phyloP scores from a whole-genome alignment of 2,888 invertebrate genomes.

The Lutraria lutraria region DNA sequence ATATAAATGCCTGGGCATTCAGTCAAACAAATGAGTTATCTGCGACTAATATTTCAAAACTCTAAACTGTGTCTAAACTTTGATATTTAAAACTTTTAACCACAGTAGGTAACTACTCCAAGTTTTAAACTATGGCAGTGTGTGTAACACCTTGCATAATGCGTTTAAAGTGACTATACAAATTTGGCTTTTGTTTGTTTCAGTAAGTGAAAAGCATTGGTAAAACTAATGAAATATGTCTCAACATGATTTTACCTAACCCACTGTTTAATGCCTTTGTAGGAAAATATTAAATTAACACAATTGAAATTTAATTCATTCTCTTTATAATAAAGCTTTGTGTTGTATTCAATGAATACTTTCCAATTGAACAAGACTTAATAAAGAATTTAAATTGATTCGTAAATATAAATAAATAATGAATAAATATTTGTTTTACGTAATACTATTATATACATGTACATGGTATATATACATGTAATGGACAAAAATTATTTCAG shows the following conservation, averaged over 20 bases:
- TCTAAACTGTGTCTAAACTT: neutral
- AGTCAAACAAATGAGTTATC: conserved; percentile 3
- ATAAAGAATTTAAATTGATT: neutral
- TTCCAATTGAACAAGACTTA: neutral
- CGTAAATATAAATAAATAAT: neutral
- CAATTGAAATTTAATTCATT: conserved; percentile 1
- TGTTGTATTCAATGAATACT: neutral
- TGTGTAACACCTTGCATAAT: neutral
- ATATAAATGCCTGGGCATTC: conserved; percentile 12
- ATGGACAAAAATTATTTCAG: too few species aligned
- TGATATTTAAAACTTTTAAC: conserved; percentile 16
- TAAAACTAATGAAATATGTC: neutral
- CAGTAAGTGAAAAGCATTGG: neutral
- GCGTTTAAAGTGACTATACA: conserved; percentile 1
- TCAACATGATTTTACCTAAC: neutral
- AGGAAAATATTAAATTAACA: neutral
- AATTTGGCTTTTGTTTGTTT: neutral
- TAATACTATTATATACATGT: too few species aligned
- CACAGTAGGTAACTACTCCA: neutral
- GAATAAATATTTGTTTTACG: too few species aligned
- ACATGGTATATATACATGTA: too few species aligned
- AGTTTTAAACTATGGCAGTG: conserved; percentile 11
- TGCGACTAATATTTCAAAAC: neutral
- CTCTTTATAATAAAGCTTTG: neutral
- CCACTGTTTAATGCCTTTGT: neutral